Conservation (phyloP, 2,888 invertebrate genomes). For the Xiphydria camelus region DNA sequence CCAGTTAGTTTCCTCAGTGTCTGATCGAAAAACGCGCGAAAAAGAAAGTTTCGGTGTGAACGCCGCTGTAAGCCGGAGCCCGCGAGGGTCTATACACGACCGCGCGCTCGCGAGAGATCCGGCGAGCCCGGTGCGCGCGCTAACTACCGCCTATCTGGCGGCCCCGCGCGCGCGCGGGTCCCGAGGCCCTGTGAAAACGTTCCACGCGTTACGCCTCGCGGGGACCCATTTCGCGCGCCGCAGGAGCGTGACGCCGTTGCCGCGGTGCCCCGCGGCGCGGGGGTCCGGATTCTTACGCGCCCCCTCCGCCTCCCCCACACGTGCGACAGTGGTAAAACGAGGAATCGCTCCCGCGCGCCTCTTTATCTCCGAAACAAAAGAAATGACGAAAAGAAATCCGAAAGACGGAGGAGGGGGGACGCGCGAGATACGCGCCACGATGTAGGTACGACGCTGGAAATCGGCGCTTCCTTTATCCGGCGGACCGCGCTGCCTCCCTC, state of each 20-base stretch:
- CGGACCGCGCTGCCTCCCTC: constrained; percentile 22
- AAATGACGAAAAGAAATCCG: constrained; percentile 2
- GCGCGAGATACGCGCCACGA: too few species aligned
- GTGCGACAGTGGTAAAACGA: too few species aligned
- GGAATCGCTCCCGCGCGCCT: constrained; percentile 21
- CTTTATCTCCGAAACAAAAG: constrained; percentile 13
- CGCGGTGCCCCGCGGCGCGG: too few species aligned
- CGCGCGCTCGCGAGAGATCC: constrained; percentile 35
- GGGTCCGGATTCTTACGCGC: too few species aligned
- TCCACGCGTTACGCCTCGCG: constrained; percentile 53
- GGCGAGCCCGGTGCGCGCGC: constrained; percentile 49
- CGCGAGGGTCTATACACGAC: neutral
- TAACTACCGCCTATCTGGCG: constrained; percentile 51
- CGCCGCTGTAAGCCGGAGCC: constrained; percentile 12
- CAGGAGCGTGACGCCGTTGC: too few species aligned
- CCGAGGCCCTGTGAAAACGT: constrained; percentile 54
- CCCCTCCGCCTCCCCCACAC: too few species aligned
- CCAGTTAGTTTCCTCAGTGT: too few species aligned
- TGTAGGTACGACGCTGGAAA: neutral
- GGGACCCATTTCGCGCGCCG: constrained; percentile 52
- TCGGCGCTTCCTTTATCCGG: constrained; percentile 34
- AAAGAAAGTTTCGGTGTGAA: constrained; percentile 30
- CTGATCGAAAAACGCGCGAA: too few species aligned
- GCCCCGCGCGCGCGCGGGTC: too few species aligned
- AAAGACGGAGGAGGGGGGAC: constrained; percentile 1